These are phyloP conservation scores for Atherix ibis DNA, from an alignment of 2,888 invertebrate genomes.

Conservation along the genomic window DNA sequence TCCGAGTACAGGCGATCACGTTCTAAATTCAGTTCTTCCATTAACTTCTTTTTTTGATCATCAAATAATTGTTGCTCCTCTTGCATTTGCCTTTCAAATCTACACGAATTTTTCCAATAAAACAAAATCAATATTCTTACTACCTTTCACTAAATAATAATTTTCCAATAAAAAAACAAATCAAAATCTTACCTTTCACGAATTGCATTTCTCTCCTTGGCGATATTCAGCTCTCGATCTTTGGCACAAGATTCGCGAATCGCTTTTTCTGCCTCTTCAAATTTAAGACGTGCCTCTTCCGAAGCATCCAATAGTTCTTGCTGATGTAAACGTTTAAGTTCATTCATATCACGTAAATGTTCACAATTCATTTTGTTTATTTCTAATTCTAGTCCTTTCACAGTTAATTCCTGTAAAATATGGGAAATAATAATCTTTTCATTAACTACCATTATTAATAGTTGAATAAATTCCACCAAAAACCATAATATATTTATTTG, in stretches of 20 bases:
- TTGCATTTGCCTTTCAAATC: conserved; percentile 39
- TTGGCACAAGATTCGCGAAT: conserved; percentile 42
- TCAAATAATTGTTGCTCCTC: conserved; percentile 39
- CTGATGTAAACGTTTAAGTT: conserved; percentile 37
- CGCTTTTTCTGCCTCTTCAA: conserved; percentile 43
- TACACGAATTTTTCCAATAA: too few species aligned
- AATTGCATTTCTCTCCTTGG: conserved; percentile 43
- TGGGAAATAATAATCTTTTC: too few species aligned
- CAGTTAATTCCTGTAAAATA: conserved; percentile 51
- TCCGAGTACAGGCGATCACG: conserved; percentile 31
- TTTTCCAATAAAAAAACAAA: too few species aligned
- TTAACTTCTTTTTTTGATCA: conserved; percentile 36
- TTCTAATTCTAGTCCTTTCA: conserved; percentile 76
- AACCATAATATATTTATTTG: too few species aligned
- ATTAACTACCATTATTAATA: too few species aligned
- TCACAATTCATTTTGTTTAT: conserved; percentile 60
- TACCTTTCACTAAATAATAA: too few species aligned
- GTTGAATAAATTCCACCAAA: too few species aligned
- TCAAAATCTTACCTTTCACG: conserved; percentile 33
- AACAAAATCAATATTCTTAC: neutral
- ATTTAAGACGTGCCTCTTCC: conserved; percentile 45
- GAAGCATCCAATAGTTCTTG: conserved; percentile 54
- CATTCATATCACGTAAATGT: conserved; percentile 48
- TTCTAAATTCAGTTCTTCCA: conserved; percentile 34
- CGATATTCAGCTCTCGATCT: conserved; percentile 45